Base-by-base conservation (phyloP, 2,113 vertebrate species). In the Pollachius pollachius region DNA sequence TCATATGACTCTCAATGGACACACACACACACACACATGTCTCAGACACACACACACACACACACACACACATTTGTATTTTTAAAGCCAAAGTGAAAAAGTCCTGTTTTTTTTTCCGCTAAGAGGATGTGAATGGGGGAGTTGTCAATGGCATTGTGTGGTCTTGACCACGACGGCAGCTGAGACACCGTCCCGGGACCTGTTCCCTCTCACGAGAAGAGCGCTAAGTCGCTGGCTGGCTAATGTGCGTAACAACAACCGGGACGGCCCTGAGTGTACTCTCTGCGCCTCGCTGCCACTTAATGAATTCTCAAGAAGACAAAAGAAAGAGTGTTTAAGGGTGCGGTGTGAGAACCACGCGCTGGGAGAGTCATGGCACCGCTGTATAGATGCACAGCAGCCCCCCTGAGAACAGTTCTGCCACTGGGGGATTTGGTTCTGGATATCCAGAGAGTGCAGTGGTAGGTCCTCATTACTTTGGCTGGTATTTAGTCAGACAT, bases 1-100 rank as follows among this genome's bases (percentile, higher is more conserved):
- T 90, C 89, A 90, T 15, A n/a, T 70, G 37, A 73, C 67, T 66
- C 75, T 88, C 84, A 87, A 85, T 87, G 85, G 83, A 80, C 82
- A 83, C 81, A 89, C 82, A 88, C 82, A 77, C 75, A 83, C 85
- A 76, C 81, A 62, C 85, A 82, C 83, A 78, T 52, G 11, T n/a
- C 0, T 21, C n/a, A n/a, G n/a, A n/a, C 52, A 19, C 62, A 37
- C 37, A 25, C 60, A 52, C 60, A 48, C 60, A 52, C 48, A 16
- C 56, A 21, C 67, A 37, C 83, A 75, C 88, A 75, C 80, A 73
- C 73, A 72, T 9, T 48, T 67, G 4, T 23, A 68, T 84, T 80
- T 67, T 68, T 52, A 70, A 75, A 84, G 73, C 80, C 76, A 84
- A 83, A 85, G 74, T 71, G 77, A 70, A 78, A 81, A 84, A 80